Evolutionary conservation across 2,888 invertebrate genomes (phyloP).

Genomic region (Dicyrtoma fusca): DNA sequence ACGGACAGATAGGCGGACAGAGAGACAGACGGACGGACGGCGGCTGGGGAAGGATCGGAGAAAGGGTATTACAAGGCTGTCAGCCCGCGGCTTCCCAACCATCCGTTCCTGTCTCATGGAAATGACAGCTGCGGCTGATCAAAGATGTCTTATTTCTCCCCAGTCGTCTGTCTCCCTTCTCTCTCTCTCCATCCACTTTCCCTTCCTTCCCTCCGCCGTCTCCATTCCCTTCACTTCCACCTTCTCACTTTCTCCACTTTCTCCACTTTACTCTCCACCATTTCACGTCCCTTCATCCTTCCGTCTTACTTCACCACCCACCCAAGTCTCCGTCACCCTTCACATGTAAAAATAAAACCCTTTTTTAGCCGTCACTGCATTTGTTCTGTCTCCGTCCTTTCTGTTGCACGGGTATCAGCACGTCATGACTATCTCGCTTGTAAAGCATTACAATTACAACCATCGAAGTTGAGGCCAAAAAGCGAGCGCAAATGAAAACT

Average conservation of each 20-base stretch:
- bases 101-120: conserved; percentile 42
- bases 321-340: neutral
- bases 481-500: too few relatives aligned
- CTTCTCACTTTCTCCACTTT: neutral
- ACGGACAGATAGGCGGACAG: neutral
- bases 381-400: too few relatives aligned
- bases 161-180: neutral
- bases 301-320: neutral
- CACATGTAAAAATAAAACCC: too few relatives aligned
- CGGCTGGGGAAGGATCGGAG: neutral
- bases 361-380: too few relatives aligned
- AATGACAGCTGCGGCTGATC: conserved; percentile 46
- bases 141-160: conserved; percentile 38
- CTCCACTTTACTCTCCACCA: neutral
- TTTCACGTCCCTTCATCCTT: neutral
- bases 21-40: conserved; percentile 1
- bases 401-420: too few relatives aligned
- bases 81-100: conserved; percentile 42
- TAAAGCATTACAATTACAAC: too few relatives aligned
- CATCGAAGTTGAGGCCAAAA: too few relatives aligned
- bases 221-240: neutral
- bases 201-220: neutral
- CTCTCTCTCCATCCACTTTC: neutral
- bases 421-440: too few relatives aligned
- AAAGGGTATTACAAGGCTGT: conserved; percentile 42